phyloP scores from a whole-genome alignment of 2,888 invertebrate genomes.

The Meta bourneti region DNA sequence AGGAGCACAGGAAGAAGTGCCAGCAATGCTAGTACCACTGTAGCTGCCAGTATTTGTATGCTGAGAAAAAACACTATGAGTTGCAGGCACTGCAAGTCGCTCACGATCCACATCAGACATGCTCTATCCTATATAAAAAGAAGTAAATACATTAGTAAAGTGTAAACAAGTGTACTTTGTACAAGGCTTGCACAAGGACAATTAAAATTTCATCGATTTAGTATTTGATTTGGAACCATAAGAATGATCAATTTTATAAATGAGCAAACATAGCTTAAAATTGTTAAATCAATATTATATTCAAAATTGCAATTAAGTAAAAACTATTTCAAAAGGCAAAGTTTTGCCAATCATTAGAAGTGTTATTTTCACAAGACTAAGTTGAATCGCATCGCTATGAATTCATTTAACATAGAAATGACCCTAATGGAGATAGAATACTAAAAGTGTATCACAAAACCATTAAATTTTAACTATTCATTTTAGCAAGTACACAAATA shows the following conservation, averaged over 20 bases:
- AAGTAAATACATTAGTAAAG: background rate
- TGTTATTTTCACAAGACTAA: too few species aligned
- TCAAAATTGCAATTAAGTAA: background rate
- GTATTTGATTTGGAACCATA: background rate
- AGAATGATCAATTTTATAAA: background rate
- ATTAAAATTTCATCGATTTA: background rate
- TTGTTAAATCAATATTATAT: background rate
- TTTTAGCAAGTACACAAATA: too few species aligned
- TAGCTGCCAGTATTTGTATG: constrained; percentile 70
- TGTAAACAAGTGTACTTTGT: background rate
- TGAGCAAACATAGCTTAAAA: background rate
- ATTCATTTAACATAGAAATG: too few species aligned
- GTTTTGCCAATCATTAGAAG: too few species aligned
- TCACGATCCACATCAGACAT: constrained; percentile 76
- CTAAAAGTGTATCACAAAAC: too few species aligned
- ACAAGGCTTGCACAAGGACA: background rate
- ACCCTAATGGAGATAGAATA: too few species aligned
- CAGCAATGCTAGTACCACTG: constrained; percentile 66
- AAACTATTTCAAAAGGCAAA: too few species aligned
- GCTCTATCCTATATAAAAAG: constrained; percentile 46
- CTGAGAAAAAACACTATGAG: constrained; percentile 73
- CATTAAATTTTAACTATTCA: too few species aligned
- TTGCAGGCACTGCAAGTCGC: constrained; percentile 68
- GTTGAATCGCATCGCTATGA: too few species aligned
- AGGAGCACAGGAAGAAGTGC: constrained; percentile 60